phyloP scores from a whole-genome alignment of 2,113 vertebrate species.

The Pimephales promelas region DNA sequence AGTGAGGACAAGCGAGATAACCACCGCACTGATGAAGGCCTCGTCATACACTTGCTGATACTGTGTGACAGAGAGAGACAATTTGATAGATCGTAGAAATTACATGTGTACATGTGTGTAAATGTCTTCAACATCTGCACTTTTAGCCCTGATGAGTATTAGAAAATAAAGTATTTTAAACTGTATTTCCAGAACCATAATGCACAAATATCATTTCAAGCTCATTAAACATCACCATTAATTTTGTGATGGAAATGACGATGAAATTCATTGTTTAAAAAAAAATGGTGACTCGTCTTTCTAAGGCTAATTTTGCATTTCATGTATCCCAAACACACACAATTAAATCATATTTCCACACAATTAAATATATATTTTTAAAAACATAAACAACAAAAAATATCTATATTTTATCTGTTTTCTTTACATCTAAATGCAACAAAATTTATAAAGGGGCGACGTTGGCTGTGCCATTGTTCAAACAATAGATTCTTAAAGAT shows the following conservation, averaged over 20 bases:
- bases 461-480: neutral
- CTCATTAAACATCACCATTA: neutral
- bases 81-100: constrained; percentile 29
- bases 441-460: neutral
- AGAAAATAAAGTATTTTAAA: neutral
- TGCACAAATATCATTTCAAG: neutral
- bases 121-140: neutral
- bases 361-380: neutral
- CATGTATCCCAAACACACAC: neutral
- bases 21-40: constrained; percentile 92
- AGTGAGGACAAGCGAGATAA: constrained; percentile 90
- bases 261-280: neutral
- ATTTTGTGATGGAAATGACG: neutral
- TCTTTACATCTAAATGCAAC: too few relatives aligned
- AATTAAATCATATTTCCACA: neutral
- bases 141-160: neutral
- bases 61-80: constrained; percentile 69
- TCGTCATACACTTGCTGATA: constrained; percentile 95
- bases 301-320: neutral
- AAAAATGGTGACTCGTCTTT: neutral
- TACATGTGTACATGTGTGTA: neutral
- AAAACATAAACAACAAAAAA: neutral
- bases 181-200: neutral
- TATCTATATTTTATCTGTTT: neutral
- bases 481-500: too few relatives aligned